Evolutionary conservation across 2,888 invertebrate genomes (phyloP).

Genomic region (Diachrysia chrysitis): DNA sequence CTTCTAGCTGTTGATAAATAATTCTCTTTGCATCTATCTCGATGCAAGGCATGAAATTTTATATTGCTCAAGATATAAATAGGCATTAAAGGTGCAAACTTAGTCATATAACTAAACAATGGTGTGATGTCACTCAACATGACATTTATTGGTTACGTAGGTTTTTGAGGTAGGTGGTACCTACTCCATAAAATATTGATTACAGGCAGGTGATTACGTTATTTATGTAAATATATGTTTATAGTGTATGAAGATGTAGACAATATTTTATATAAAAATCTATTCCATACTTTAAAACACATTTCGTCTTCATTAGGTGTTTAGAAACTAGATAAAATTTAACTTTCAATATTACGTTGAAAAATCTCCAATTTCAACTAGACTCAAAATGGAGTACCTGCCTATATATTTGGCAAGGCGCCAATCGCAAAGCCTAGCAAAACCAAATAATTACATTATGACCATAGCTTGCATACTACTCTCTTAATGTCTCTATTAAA

Average conservation of each 20-base stretch:
- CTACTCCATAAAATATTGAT: not conserved
- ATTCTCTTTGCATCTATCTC: not conserved
- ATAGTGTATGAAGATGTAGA: no score
- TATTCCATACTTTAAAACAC: no score
- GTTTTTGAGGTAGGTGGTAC: not conserved
- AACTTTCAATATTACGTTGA: no score
- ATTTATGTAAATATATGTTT: no score
- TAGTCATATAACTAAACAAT: slow-evolving; percentile 44
- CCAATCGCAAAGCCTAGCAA: not conserved
- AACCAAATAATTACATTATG: slow-evolving; percentile 1
- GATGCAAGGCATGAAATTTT: slow-evolving; percentile 7
- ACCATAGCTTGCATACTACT: not conserved
- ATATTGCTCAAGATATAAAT: slow-evolving; percentile 13
- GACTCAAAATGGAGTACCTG: not conserved
- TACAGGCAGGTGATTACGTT: no score
- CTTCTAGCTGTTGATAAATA: not conserved
- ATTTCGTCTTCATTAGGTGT: no score
- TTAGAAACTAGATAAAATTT: no score
- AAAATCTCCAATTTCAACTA: no score
- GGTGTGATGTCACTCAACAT: slow-evolving; percentile 37
- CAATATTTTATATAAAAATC: no score
- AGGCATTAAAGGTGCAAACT: slow-evolving; percentile 30
- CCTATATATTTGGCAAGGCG: not conserved
- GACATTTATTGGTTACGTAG: slow-evolving; percentile 27
- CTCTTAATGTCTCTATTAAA: not conserved